Conservation (phyloP, 2,113 vertebrate genomes). For the Neolamprologus kungweensis region DNA sequence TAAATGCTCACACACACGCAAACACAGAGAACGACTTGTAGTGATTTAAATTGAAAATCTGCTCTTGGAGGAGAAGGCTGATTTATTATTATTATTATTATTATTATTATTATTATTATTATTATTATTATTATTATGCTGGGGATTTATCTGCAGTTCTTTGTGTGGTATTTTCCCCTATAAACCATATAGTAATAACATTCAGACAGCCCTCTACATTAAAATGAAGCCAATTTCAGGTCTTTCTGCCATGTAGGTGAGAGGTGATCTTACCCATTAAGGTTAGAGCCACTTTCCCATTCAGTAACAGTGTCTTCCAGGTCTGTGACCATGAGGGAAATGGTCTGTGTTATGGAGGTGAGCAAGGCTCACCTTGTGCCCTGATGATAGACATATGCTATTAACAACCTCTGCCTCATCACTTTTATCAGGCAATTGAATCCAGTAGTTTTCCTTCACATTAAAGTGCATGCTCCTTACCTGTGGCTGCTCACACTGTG, state of each 20-base stretch:
- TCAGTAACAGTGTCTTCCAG: slow-evolving; percentile 1
- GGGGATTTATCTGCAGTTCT: not conserved
- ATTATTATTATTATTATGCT: not conserved
- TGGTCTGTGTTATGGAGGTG: slow-evolving; percentile 5
- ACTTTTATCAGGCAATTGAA: slow-evolving; percentile 10
- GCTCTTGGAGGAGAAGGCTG: not conserved
- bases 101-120: not conserved
- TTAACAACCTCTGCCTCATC: slow-evolving; percentile 25
- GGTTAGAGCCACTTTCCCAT: slow-evolving; percentile 1
- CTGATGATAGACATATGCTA: not conserved
- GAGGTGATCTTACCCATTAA: not conserved
- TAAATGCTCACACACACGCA: not conserved
- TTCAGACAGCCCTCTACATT: not conserved
- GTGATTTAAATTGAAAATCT: not conserved
- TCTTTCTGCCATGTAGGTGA: not conserved
- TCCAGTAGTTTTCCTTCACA: not conserved
- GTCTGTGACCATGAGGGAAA: slow-evolving; percentile 23
- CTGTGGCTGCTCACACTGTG: not conserved
- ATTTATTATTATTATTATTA: not conserved
- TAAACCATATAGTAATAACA: not conserved
- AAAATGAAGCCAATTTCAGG: not conserved
- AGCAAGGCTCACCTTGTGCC: not conserved
- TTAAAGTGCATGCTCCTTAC: not conserved
- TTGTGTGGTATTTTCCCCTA: not conserved
- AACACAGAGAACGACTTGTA: not conserved